Evolutionary conservation across 37 sponge, comb jelly and placozoan species (phyloP).

Genomic region (Agelas oroides): DNA sequence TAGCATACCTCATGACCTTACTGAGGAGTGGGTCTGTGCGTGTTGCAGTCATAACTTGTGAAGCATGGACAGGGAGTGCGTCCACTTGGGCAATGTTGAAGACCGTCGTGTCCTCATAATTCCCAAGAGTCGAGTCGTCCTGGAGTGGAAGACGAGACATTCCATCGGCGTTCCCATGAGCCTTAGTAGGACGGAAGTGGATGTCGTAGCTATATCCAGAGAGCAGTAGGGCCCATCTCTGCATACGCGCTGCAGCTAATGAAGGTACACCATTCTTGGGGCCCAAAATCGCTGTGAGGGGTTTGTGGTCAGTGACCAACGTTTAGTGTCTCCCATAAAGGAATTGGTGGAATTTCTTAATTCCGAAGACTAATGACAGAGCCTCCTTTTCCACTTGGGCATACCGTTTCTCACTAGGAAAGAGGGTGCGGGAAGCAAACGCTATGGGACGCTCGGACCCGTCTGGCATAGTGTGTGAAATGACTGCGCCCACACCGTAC

Average conservation of each 20-base stretch:
- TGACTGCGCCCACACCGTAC: conserved; percentile 53
- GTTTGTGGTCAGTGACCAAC: conserved; percentile 6
- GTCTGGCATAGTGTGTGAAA: conserved; percentile 51
- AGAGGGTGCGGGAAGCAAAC: conserved; percentile 38
- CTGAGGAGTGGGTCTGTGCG: conserved; percentile 12
- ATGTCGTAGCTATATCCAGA: conserved; percentile 20
- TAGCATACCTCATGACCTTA: background rate
- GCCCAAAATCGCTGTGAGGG: background rate
- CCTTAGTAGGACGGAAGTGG: conserved; percentile 23
- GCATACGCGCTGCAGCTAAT: conserved; percentile 7
- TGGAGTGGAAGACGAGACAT: conserved; percentile 9
- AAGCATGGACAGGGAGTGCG: conserved; percentile 2
- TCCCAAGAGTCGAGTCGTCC: background rate
- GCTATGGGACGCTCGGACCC: conserved; percentile 54
- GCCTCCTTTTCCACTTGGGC: conserved; percentile 28
- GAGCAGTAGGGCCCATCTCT: conserved; percentile 23
- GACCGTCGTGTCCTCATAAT: background rate
- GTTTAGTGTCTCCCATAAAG: background rate
- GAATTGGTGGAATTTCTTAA: background rate
- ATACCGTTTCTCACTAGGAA: conserved; percentile 6
- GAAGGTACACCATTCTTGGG: background rate
- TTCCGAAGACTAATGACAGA: conserved; percentile 1
- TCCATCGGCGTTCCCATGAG: conserved; percentile 56
- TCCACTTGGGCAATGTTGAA: background rate
- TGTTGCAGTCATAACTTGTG: conserved; percentile 24